Evolutionary conservation across 2,888 invertebrate genomes (phyloP).

Genomic region (Chorisops tibialis): DNA sequence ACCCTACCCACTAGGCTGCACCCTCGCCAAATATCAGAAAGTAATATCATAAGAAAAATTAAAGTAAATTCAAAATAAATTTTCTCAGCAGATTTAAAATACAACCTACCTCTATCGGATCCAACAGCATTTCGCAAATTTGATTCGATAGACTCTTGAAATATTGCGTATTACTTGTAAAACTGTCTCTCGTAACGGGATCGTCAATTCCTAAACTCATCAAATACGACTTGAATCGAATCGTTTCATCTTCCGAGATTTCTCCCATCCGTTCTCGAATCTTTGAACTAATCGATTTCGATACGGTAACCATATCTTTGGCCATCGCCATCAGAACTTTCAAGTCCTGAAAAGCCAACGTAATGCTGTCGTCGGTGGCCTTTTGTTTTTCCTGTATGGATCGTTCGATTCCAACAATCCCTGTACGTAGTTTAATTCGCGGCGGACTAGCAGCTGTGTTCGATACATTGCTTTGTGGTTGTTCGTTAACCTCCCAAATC

Average conservation of each 20-base stretch:
- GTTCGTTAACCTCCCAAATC: conserved; percentile 60
- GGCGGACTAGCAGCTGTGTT: conserved; percentile 37
- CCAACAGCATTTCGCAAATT: conserved; percentile 75
- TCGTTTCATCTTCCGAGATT: conserved; percentile 95
- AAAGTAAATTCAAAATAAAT: neutral
- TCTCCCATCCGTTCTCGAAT: conserved; percentile 92
- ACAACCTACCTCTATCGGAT: conserved; percentile 68
- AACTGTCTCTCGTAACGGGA: conserved; percentile 91
- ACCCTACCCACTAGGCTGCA: too few species aligned
- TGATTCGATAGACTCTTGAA: conserved; percentile 81
- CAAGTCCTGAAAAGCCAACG: conserved; percentile 92
- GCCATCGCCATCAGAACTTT: conserved; percentile 93
- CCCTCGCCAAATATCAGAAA: too few species aligned
- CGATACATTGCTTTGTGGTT: conserved; percentile 3
- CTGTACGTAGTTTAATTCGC: conserved; percentile 71
- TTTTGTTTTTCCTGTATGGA: conserved; percentile 86
- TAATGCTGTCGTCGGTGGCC: conserved; percentile 88
- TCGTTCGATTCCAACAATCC: conserved; percentile 95
- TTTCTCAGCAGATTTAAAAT: neutral
- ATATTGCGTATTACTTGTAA: conserved; percentile 80
- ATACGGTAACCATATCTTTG: conserved; percentile 93
- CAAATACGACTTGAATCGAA: conserved; percentile 91
- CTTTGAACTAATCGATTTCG: conserved; percentile 87
- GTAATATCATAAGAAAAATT: too few species aligned
- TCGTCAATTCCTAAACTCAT: conserved; percentile 97